Base-by-base conservation (phyloP, 2,113 vertebrate genomes). In the Ardeotis arabs region DNA sequence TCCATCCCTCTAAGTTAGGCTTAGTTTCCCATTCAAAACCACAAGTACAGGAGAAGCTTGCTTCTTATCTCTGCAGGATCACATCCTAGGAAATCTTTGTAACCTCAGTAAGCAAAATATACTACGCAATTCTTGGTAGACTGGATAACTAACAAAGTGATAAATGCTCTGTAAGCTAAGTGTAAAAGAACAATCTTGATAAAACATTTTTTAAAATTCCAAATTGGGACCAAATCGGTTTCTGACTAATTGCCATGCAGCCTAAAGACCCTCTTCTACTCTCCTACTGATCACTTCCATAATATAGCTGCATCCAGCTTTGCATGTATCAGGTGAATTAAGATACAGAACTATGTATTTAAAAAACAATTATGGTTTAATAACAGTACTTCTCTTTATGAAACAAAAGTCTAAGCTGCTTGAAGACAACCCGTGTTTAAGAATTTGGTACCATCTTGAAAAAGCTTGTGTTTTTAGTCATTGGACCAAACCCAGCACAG, bases 391-490 rank as follows among this genome's bases (percentile, higher is more conserved):
- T 69, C 29, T 58, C 82, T 53, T 53, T 19, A 37, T 4, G 2
- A 45, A 67, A 53, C 6, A 70, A 44, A 81, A 66, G 4, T 11
- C 12, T 12, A 60, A 50, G 31, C 16, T 77, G 50, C 44, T 91
- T 60, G 35, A 95, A 93, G 21, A 93, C 14, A 96, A 50, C 14
- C 9, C 84, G 4, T 33, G 13, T 74, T 94, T 62, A 95, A 50
- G 67, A 86, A 72, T 91, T 97, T 84, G 50, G 94, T 49, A 85
- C 39, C 14, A 92, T 53, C 47, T 78, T 45, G 77, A 80, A 80
- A 96, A 96, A 96, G 52, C 27, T 84, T 58, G 88, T 22, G 68
- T 37, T 85, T 93, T 91, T 6, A 86, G 84, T 75, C 59, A 86
- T 28, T n/a, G 66, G 60, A 90, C 19, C 72, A 81, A 96, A 90